Evolutionary conservation across 2,113 vertebrate genomes (phyloP), one percentile per base, ranked within the genome.

Genomic region (Eudyptes chrysolophus): DNA sequence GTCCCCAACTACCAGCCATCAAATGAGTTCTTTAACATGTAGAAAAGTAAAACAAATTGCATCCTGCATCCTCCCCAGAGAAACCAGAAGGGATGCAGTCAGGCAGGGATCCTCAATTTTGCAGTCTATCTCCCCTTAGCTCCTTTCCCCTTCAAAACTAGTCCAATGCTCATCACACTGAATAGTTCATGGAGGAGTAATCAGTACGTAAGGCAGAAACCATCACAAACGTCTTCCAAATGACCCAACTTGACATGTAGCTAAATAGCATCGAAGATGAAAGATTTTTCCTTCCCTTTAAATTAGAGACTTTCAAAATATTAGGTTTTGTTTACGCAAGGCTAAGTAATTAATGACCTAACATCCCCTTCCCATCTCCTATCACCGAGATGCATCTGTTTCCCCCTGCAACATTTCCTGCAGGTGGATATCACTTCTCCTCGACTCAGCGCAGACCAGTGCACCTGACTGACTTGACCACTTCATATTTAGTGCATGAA

Each of bases 321-420:
- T 75, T 75, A 96, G 96, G 65, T 95, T 89, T 95, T 98, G 97
- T 98, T 98, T 98, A 98, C 76, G 90, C 62, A 96, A 97, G 95
- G 91, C 83, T 74, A 97, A 97, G 95, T 94, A 97, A 98, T 98
- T 98, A 98, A 97, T 97, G 98, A 98, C 95, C 90, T 98, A 98
- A 98, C 97, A 98, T 98, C 97, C 97, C 95, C 92, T 98, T 98
- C 97, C 98, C 98, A 97, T 97, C 96, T 92, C 96, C 94, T 98
- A 98, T 98, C 98, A 96, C 90, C 30, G 17, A 90, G 94, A 90
- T 40, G 90, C 98, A 98, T 98, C 98, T 98, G 98, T 97, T 98
- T 98, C 98, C 98, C 87, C 7, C 94, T 61, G 62, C 93, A 97
- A 92, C 64, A 87, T 68, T 98, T 98, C 98, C 98, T 98, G 97